Base-by-base conservation (phyloP, 1,140 invertebrate species). In the Drosophila subobscura region DNA sequence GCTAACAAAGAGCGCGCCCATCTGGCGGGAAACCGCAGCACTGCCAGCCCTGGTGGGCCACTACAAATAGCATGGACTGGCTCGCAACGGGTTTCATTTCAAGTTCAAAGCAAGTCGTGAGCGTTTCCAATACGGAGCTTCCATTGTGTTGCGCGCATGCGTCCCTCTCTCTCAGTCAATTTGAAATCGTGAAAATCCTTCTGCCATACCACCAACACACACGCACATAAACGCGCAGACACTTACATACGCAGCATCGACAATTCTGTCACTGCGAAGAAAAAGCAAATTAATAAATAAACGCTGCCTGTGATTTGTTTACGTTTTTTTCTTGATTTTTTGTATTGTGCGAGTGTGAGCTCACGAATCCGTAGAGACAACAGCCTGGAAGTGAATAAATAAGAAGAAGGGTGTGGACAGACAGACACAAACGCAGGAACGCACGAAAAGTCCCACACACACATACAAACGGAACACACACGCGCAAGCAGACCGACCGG, bases 301-400 rank as follows among this genome's bases (percentile, higher is more conserved):
- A 64, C 73, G 60, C 67, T 59, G 67, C 53, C 51, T 83, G 79
- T 85, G 76, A 81, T 86, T 77, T 88, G 83, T 88, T 86, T 88
- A 81, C 52, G 78, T 88, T 76, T 77, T 65, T 79, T 84, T 85
- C 74, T 65, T 64, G 42, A 47, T 67, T 74, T 85, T 88, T 86
- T 88, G 64, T 86, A 74, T 58, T 77, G 66, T 85, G 77, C 63
- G 79, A 78, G 80, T 85, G 79, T 64, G 68, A 75, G 58, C 10
- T 37, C 33, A 37, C 33, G 33, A 12, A 37, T 37, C 10, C 33
- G 33, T 12, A 10, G 10, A 12, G 33, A 37, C 33, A 37, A 37
- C 33, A 12, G 33, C 10, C 33, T 37, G 33, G 33, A 37, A 37
- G 33, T 37, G 33, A 37, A 37, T 37, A 37, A 27, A 12, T 37